A percentile compares a stretch with the other conserved stretches of the same genome.
Conservation (phyloP, 2,888 invertebrate species). For the Pammene aurita region DNA sequence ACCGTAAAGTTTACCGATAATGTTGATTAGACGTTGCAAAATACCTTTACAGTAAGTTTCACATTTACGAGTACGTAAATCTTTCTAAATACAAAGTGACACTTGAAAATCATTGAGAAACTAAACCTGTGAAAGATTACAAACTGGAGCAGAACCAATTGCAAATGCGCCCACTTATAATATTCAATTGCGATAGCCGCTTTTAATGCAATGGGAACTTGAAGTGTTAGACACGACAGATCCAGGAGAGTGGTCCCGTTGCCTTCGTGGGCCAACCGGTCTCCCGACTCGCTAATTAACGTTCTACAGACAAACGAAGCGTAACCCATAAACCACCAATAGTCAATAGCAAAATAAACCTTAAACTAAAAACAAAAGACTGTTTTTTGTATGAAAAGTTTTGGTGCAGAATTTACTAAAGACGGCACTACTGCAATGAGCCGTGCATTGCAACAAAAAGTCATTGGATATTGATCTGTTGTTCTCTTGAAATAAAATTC, state of each 20-base stretch:
- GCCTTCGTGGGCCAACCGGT: conserved; percentile 67
- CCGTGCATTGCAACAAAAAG: conserved; percentile 59
- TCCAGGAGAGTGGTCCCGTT: conserved; percentile 56
- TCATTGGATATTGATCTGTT: conserved; percentile 74
- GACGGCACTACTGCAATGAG: conserved; percentile 60
- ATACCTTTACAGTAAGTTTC: background rate
- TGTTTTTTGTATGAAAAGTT: conserved; percentile 46
- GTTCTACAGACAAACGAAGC: conserved; percentile 63
- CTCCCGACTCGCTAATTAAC: conserved; percentile 74
- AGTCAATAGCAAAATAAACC: conserved; percentile 53
- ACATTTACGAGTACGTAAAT: conserved; percentile 1
- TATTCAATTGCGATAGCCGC: conserved; percentile 45
- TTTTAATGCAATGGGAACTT: conserved; percentile 52
- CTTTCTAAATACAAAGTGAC: conserved; percentile 3
- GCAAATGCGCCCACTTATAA: conserved; percentile 30
- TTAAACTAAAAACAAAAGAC: conserved; percentile 55
- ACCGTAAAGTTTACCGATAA: background rate
- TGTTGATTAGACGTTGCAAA: conserved; percentile 7
- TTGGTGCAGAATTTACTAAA: conserved; percentile 61
- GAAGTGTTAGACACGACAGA: conserved; percentile 55
- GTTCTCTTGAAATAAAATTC: conserved; percentile 72
- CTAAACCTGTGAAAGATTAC: conserved; percentile 12
- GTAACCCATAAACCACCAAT: conserved; percentile 52
- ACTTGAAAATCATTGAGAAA: conserved; percentile 12
- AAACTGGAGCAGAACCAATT: conserved; percentile 30